Evolutionary conservation across 2,888 invertebrate genomes (phyloP).

Genomic region (Sturmia bella): DNA sequence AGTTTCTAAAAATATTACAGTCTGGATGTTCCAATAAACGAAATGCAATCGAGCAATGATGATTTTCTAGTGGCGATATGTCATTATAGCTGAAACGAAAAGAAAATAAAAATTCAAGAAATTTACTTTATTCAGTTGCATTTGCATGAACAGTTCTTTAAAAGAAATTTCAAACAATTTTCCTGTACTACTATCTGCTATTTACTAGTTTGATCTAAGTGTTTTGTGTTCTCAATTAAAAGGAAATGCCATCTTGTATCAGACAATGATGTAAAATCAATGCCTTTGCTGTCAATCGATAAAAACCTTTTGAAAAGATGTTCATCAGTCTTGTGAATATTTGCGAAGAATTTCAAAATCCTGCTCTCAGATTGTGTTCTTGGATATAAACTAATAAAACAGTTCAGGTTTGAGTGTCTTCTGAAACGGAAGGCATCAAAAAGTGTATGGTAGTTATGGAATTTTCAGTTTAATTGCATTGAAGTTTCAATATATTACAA

Average conservation of each 20-base stretch:
- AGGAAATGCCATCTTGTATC: neutral
- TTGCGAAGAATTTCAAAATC: neutral
- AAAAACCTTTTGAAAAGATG: neutral
- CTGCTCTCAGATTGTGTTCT: neutral
- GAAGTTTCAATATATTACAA: constrained; percentile 15
- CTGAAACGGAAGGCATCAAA: too few relatives aligned
- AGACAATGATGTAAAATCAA: constrained; percentile 3
- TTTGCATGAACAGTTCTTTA: too few relatives aligned
- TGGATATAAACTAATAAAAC: constrained; percentile 22
- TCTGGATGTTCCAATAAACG: constrained; percentile 90
- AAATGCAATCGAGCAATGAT: constrained; percentile 93
- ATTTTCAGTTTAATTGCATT: constrained; percentile 4
- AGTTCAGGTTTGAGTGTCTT: constrained; percentile 33
- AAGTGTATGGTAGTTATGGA: neutral
- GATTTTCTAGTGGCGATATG: constrained; percentile 92
- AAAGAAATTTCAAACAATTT: neutral
- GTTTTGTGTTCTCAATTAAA: neutral
- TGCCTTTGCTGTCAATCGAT: constrained; percentile 23
- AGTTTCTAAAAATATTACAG: constrained; percentile 89
- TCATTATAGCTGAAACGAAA: constrained; percentile 86
- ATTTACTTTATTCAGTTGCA: too few relatives aligned
- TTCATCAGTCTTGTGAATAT: constrained; percentile 12
- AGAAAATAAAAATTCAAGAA: neutral
- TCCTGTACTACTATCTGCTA: neutral
- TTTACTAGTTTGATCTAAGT: neutral